Evolutionary conservation across 2,797 vertebrate species (phyloP), one percentile per base, ranked within the genome.

Genomic region (Trematomus bernacchii): DNA sequence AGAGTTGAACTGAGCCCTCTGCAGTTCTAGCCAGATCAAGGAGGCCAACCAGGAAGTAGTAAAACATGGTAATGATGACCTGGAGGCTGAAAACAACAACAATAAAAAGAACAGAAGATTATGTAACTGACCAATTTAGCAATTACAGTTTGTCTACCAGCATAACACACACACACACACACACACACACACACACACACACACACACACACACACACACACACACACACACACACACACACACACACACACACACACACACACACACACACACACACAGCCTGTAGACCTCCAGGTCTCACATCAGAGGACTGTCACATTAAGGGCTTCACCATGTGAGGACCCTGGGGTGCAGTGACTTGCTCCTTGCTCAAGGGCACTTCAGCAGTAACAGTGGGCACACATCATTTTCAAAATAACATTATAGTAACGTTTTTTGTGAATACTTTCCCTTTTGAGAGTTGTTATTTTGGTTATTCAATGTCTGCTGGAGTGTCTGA

Each of bases 51-150:
- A 27, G 14, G 6, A 61, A 30, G n/a, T 69, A 52, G 6, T 58
- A 47, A 62, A 74, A 37, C 1, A 44, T 16, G 16, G 55, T 57
- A 15, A 71, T 30, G 44, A 73, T 59, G 27, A 55, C 27, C 66
- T 30, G 4, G 21, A 46, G 59, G 15, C 6, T 46, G 21, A 80
- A 76, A 86, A 62, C 42, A 79, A 63, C 33, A 64, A 46, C 3
- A 51, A 73, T 23, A 77, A 63, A 12, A 5, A 57, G 59, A 80
- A 1, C 27, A 75, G 60, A 30, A 7, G 63, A 85, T 91, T 92
- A 88, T 21, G 58, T 89, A 91, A 91, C 82, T 21, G 73, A 72
- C 80, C 51, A 76, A 81, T 74, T 80, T 83, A 85, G 81, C 57
- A 83, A 77, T 83, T 73, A 79, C 73, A 76, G 74, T 67, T 75